phyloP scores from a whole-genome alignment of 2,888 invertebrate species.

The Agrochola lychnidis region DNA sequence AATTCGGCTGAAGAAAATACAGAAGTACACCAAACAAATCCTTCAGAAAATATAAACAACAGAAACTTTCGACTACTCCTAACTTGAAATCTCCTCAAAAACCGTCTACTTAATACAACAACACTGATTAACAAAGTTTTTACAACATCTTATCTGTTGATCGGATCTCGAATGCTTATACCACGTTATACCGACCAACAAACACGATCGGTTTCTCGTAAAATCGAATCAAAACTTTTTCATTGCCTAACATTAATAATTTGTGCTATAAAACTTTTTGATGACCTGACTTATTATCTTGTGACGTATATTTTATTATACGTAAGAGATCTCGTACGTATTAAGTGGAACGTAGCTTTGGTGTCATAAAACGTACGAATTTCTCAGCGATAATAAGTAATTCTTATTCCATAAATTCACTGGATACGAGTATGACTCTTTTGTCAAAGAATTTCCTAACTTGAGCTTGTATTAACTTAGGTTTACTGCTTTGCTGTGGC shows the following conservation, averaged over 20 bases:
- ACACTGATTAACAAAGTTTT: constrained; percentile 63
- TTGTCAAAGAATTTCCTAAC: constrained; percentile 60
- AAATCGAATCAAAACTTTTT: constrained; percentile 68
- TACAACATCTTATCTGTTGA: constrained; percentile 59
- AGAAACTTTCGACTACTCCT: constrained; percentile 22
- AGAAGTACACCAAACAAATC: constrained; percentile 2
- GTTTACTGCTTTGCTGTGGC: constrained; percentile 53
- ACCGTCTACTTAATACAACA: constrained; percentile 44
- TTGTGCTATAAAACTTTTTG: constrained; percentile 64
- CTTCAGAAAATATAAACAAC: constrained; percentile 24
- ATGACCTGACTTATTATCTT: constrained; percentile 66
- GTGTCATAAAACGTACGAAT: constrained; percentile 64
- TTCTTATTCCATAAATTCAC: constrained; percentile 70
- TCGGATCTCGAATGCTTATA: constrained; percentile 55
- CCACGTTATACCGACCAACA: constrained; percentile 53
- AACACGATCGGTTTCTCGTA: constrained; percentile 61
- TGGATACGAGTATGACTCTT: constrained; percentile 56
- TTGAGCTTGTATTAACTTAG: constrained; percentile 49
- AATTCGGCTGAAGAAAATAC: not conserved
- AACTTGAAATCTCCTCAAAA: constrained; percentile 47
- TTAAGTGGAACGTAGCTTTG: constrained; percentile 54
- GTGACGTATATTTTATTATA: constrained; percentile 66
- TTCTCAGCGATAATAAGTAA: constrained; percentile 66
- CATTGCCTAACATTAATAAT: constrained; percentile 66
- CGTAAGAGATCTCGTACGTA: constrained; percentile 62